Evolutionary conservation across 2,113 vertebrate genomes (phyloP).

Genomic region (Emydocephalus ijimae): DNA sequence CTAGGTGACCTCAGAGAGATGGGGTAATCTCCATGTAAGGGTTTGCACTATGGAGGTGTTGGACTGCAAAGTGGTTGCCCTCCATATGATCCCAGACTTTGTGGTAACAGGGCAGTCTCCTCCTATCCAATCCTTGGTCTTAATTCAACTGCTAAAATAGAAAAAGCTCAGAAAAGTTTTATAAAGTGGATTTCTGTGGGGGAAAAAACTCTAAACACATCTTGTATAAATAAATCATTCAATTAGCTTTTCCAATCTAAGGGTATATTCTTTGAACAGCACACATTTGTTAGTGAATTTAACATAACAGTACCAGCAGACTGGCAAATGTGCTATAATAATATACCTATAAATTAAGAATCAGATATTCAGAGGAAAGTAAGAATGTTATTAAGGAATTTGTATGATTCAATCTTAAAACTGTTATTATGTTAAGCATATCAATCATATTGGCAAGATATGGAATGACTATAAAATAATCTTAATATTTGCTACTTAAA

Average conservation of each 20-base stretch:
- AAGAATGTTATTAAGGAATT: background rate
- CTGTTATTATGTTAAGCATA: background rate
- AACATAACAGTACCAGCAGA: background rate
- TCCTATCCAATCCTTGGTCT: background rate
- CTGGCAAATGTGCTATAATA: background rate
- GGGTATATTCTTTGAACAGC: background rate
- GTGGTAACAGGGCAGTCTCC: background rate
- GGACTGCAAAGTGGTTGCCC: background rate
- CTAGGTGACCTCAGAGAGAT: background rate
- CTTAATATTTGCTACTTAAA: background rate
- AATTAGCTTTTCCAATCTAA: background rate
- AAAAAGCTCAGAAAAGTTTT: background rate
- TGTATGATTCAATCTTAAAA: background rate
- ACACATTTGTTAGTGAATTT: background rate
- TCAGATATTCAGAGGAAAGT: background rate
- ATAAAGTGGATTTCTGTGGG: background rate
- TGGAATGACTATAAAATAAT: background rate
- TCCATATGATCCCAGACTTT: background rate
- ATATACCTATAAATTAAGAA: background rate
- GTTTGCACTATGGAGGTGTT: background rate
- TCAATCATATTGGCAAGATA: background rate
- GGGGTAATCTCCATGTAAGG: background rate
- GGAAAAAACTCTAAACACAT: background rate
- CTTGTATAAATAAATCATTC: background rate
- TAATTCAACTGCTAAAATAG: background rate